Conservation (phyloP, 2,888 invertebrate genomes). For the Chesias legatella region DNA sequence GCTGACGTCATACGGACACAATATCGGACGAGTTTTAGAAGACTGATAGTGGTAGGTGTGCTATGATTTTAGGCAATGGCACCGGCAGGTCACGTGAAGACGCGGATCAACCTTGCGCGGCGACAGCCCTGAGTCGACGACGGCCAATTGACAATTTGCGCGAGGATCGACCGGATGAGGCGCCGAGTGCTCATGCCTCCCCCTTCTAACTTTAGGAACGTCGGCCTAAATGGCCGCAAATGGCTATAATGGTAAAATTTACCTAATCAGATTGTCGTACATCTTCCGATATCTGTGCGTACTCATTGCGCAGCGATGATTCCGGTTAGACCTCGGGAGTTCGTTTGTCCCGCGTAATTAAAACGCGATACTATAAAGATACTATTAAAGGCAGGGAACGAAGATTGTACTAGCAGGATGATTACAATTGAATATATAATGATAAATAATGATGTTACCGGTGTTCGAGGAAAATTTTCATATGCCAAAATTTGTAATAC, state of each 20-base stretch:
- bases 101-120: slow-evolving; percentile 51
- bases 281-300: not conserved
- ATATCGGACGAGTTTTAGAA: slow-evolving; percentile 5
- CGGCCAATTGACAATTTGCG: slow-evolving; percentile 74
- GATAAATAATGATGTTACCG: too few species aligned
- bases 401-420: too few species aligned
- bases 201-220: slow-evolving; percentile 64
- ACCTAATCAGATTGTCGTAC: slow-evolving; percentile 35
- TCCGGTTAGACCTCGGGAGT: too few species aligned
- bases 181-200: slow-evolving; percentile 65
- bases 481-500: too few species aligned
- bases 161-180: slow-evolving; percentile 71
- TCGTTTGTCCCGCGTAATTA: too few species aligned
- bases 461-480: too few species aligned
- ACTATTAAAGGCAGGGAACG: too few species aligned
- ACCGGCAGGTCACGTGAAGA: slow-evolving; percentile 49
- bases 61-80: slow-evolving; percentile 34
- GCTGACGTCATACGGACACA: slow-evolving; percentile 2
- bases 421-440: too few species aligned
- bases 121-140: slow-evolving; percentile 61
- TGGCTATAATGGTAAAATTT: slow-evolving; percentile 42
- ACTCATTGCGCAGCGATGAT: too few species aligned
- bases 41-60: slow-evolving; percentile 7
- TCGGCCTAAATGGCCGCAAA: slow-evolving; percentile 48
- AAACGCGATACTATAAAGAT: too few species aligned